Percentiles rank a stretch among this genome's conserved stretches.
These are phyloP conservation scores for Zaprionus capensis DNA, from an alignment of 1,140 invertebrate genomes.

Conservation along the genomic window DNA sequence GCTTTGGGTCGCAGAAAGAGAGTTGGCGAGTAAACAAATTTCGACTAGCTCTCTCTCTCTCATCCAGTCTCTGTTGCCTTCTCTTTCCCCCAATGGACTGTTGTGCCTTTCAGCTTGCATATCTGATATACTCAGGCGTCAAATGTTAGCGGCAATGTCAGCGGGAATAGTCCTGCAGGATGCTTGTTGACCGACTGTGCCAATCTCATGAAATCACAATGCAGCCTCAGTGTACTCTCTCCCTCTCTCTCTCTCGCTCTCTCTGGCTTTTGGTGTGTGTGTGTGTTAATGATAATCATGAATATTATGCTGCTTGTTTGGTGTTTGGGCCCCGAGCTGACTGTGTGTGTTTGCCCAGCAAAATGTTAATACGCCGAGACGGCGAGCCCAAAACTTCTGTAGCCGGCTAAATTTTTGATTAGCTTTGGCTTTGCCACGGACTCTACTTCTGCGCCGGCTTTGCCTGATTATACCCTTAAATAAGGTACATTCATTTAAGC, in stretches of 20 bases:
- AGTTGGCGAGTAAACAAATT: background rate
- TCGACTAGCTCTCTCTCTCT: background rate
- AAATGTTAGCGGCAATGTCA: conserved; percentile 54
- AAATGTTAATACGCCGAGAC: conserved; percentile 63
- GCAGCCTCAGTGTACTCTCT: conserved; percentile 7
- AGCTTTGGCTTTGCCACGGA: conserved; percentile 31
- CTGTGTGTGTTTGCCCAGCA: conserved; percentile 66
- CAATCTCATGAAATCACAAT: conserved; percentile 50
- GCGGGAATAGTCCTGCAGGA: conserved; percentile 36
- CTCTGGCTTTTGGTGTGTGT: conserved; percentile 16
- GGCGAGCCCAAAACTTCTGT: conserved; percentile 32
- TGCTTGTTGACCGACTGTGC: conserved; percentile 31
- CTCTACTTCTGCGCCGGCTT: background rate
- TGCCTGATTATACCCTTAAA: background rate
- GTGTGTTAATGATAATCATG: conserved; percentile 75
- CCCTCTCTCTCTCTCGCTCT: conserved; percentile 22
- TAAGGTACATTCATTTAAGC: too few species aligned
- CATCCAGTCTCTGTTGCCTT: background rate
- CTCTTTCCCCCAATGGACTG: background rate
- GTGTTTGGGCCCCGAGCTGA: conserved; percentile 37
- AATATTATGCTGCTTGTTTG: conserved; percentile 71
- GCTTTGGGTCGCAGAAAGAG: background rate
- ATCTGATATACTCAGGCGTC: conserved; percentile 55
- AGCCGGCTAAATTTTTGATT: conserved; percentile 74
- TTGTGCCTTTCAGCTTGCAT: conserved; percentile 38